A percentile compares a stretch with the other conserved stretches of the same genome.
Conservation (phyloP, 2,888 invertebrate species). For the Schrankia costaestrigalis region DNA sequence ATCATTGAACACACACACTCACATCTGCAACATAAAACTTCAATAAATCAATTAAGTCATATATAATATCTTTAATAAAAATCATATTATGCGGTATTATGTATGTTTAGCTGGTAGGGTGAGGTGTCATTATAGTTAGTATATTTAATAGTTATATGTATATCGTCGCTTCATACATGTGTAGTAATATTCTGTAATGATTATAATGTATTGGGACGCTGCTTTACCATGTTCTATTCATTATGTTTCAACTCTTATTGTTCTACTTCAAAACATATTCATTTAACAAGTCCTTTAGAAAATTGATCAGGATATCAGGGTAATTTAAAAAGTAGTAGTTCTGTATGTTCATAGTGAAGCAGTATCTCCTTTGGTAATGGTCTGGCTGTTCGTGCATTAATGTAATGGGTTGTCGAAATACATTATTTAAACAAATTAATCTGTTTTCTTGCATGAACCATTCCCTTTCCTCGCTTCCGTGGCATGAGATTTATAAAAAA, state of each 20-base stretch:
- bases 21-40: too few relatives aligned
- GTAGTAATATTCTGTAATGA: slow-evolving; percentile 43
- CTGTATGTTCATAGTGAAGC: slow-evolving; percentile 29
- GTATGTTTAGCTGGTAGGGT: slow-evolving; percentile 20
- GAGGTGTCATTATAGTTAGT: slow-evolving; percentile 31
- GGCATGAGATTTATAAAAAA: slow-evolving; percentile 44
- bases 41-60: slow-evolving; percentile 2
- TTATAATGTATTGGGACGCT: slow-evolving; percentile 46
- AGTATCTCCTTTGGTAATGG: slow-evolving; percentile 49
- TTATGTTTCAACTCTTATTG: neutral
- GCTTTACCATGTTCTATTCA: slow-evolving; percentile 34
- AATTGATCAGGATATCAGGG: neutral
- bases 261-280: neutral
- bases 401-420: slow-evolving; percentile 75
- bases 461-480: slow-evolving; percentile 52
- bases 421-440: slow-evolving; percentile 63
- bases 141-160: slow-evolving; percentile 37
- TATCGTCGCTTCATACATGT: slow-evolving; percentile 57
- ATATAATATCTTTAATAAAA: slow-evolving; percentile 1
- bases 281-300: neutral
- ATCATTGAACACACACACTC: slow-evolving; percentile 18
- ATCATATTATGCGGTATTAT: slow-evolving; percentile 19
- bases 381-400: slow-evolving; percentile 64
- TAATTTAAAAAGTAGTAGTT: neutral
- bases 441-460: slow-evolving; percentile 78